Evolutionary conservation across 2,113 vertebrate genomes (phyloP).

Genomic region (Pteropus alecto): DNA sequence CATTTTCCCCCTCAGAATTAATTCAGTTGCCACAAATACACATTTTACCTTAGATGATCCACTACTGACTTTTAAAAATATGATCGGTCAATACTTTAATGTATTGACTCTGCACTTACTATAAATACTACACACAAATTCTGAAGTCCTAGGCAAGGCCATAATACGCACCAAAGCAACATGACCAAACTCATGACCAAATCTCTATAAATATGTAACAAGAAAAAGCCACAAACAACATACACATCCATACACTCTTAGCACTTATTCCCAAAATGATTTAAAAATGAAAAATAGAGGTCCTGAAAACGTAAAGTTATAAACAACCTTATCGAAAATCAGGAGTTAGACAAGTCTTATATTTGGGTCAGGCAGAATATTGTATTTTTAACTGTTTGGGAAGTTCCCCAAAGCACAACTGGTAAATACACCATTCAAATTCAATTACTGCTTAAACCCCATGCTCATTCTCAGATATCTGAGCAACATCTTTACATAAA

Average conservation of each 20-base stretch:
- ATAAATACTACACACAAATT: background rate
- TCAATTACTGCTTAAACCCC: conserved; percentile 5
- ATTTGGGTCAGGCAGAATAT: background rate
- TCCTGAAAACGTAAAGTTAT: background rate
- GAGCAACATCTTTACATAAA: conserved; percentile 34
- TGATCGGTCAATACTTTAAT: background rate
- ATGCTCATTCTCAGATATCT: background rate
- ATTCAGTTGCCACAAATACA: conserved; percentile 43
- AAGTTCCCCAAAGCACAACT: conserved; percentile 2
- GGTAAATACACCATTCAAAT: background rate
- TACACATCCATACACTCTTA: background rate
- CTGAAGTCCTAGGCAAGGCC: background rate
- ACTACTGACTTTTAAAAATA: conserved; percentile 47
- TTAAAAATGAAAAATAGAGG: conserved; percentile 22
- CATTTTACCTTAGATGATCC: conserved; percentile 49
- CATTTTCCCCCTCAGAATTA: conserved; percentile 42
- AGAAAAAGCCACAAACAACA: background rate
- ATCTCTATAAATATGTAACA: background rate
- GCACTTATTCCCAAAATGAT: background rate
- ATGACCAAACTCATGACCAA: background rate
- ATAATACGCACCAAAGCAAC: background rate
- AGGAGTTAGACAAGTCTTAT: background rate
- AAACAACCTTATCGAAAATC: conserved; percentile 4
- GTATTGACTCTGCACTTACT: background rate
- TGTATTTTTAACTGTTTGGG: background rate